phyloP scores from a whole-genome alignment of 2,888 invertebrate species.

The Ashinkailepas kermadecensis region DNA sequence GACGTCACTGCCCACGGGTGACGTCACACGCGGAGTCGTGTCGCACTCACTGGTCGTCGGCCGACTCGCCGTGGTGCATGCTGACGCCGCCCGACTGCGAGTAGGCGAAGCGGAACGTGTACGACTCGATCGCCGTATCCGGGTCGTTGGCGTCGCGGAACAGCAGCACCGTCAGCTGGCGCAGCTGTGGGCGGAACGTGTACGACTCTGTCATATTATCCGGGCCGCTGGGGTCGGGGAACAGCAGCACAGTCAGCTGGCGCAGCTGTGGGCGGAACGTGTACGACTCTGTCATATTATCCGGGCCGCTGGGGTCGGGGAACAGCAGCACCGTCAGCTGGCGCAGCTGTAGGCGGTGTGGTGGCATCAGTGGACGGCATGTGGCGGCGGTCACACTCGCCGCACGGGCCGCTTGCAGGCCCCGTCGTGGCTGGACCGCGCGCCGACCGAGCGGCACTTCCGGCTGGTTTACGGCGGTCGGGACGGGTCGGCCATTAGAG shows the following conservation, averaged over 20 bases:
- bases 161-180: slow-evolving; percentile 41
- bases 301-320: slow-evolving; percentile 40
- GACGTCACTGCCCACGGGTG: not conserved
- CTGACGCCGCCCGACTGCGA: slow-evolving; percentile 39
- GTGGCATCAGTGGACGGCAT: no score
- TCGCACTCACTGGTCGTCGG: slow-evolving; percentile 24
- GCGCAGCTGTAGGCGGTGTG: slow-evolving; percentile 35
- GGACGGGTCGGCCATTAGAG: no score
- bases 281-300: slow-evolving; percentile 40
- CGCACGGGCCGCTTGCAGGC: no score
- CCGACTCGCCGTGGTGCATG: slow-evolving; percentile 38
- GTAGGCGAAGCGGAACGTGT: slow-evolving; percentile 44
- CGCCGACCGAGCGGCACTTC: no score
- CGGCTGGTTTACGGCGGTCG: no score
- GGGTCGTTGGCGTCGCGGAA: slow-evolving; percentile 41
- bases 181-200: slow-evolving; percentile 34
- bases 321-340: slow-evolving; percentile 41
- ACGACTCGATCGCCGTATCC: slow-evolving; percentile 43
- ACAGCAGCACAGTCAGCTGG: slow-evolving; percentile 41
- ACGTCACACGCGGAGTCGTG: not conserved
- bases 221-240: slow-evolving; percentile 40
- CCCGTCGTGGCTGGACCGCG: no score
- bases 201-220: slow-evolving; percentile 44
- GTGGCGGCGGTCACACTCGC: no score
- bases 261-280: slow-evolving; percentile 36